Percentiles rank a stretch among this genome's conserved stretches.
phyloP scores from a whole-genome alignment of 2,113 vertebrate genomes.

The Tyrannus savana region DNA sequence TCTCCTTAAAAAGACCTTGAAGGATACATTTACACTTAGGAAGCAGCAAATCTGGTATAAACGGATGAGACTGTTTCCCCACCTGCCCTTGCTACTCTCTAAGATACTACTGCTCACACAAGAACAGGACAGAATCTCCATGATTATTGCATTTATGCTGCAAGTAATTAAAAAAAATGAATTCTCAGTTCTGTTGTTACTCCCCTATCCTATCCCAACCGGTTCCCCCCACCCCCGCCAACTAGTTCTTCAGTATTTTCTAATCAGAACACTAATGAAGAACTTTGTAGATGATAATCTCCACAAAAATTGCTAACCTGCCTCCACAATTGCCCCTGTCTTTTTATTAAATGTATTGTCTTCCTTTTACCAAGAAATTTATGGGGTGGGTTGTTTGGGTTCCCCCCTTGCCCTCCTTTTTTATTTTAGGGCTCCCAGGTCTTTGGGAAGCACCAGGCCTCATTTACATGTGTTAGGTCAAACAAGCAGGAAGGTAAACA shows the following conservation, averaged over 20 bases:
- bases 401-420: accelerated
- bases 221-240: not conserved
- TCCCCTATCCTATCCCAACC: too few relatives aligned
- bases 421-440: not conserved
- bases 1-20: not conserved
- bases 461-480: not conserved
- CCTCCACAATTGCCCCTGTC: not conserved
- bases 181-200: not conserved
- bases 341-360: not conserved
- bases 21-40: not conserved
- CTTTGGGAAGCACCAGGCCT: not conserved
- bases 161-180: not conserved
- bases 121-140: not conserved
- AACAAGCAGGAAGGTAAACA: not conserved
- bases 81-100: not conserved
- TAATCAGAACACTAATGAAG: not conserved
- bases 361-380: not conserved
- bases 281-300: not conserved
- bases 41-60: not conserved
- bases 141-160: not conserved
- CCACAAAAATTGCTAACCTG: not conserved
- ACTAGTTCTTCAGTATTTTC: not conserved
- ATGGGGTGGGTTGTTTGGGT: not conserved
- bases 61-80: not conserved
- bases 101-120: accelerated